Percentiles rank a stretch among this genome's conserved stretches.
Conservation (phyloP, 2,797 vertebrate species). For the Trachurus trachurus region DNA sequence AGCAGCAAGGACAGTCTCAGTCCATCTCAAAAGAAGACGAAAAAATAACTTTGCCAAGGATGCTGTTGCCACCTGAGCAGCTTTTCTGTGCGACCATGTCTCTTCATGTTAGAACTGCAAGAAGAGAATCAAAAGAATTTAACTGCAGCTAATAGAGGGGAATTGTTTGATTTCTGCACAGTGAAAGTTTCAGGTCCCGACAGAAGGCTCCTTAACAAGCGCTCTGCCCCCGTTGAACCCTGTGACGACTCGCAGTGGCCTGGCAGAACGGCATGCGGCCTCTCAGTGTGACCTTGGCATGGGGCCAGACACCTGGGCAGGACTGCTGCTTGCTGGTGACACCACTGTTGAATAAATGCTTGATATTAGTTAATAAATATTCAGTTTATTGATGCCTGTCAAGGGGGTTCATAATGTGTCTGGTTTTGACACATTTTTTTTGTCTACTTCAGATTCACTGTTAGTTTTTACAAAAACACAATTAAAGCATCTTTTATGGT, state of each 20-base stretch:
- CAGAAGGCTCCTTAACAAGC: slow-evolving; percentile 75
- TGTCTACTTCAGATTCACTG: background rate
- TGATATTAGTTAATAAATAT: slow-evolving; percentile 3
- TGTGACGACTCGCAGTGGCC: slow-evolving; percentile 43
- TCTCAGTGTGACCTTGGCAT: slow-evolving; percentile 60
- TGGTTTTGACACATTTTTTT: background rate
- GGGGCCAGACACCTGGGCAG: slow-evolving; percentile 50
- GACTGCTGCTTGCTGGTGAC: slow-evolving; percentile 33
- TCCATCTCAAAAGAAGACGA: background rate
- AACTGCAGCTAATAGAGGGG: slow-evolving; percentile 1
- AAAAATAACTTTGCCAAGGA: slow-evolving; percentile 30
- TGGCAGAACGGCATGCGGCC: slow-evolving; percentile 65
- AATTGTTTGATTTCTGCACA: slow-evolving; percentile 22
- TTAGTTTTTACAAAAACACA: background rate
- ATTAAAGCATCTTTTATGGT: background rate
- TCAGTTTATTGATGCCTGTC: slow-evolving; percentile 3
- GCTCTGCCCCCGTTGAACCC: slow-evolving; percentile 59
- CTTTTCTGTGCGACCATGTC: slow-evolving; percentile 27
- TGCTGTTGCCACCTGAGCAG: slow-evolving; percentile 39
- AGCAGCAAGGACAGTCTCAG: slow-evolving; percentile 17
- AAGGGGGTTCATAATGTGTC: background rate
- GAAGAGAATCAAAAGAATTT: slow-evolving; percentile 16
- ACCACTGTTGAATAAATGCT: slow-evolving; percentile 4
- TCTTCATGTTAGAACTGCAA: slow-evolving; percentile 30
- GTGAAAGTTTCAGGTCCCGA: slow-evolving; percentile 50